These are phyloP conservation scores for Chromobotia macracanthus DNA, from an alignment of 2,797 vertebrate genomes.

Conservation along the genomic window DNA sequence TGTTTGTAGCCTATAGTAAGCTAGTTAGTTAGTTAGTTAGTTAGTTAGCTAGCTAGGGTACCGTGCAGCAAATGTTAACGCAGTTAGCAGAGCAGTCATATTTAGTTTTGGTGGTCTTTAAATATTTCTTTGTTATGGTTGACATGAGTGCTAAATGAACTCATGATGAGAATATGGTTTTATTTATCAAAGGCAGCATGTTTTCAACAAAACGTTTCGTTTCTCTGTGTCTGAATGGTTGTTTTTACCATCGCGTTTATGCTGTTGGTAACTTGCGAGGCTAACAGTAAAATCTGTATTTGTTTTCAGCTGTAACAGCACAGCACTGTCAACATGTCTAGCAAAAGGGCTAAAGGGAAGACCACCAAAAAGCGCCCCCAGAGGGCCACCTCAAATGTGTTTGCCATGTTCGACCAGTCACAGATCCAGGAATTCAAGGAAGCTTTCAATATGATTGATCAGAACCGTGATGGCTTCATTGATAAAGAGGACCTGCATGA, in stretches of 20 bases:
- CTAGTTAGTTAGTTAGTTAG: neutral
- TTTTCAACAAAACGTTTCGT: too few species aligned
- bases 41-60: neutral
- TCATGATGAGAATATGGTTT: too few species aligned
- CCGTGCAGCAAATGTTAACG: neutral
- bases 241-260: too few species aligned
- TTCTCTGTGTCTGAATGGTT: too few species aligned
- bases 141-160: neutral
- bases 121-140: neutral
- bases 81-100: neutral
- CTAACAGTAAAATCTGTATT: neutral
- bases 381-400: constrained; percentile 94
- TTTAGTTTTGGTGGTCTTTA: neutral
- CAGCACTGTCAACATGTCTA: constrained; percentile 82
- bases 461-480: constrained; percentile 96
- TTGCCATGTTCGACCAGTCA: constrained; percentile 96
- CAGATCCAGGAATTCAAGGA: constrained; percentile 98
- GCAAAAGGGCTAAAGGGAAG: constrained; percentile 94
- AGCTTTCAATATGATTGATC: constrained; percentile 98
- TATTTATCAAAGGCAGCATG: neutral
- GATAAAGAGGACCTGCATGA: constrained; percentile 96
- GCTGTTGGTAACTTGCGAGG: neutral
- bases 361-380: constrained; percentile 95
- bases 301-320: constrained; percentile 6
- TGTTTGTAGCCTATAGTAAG: neutral